A percentile compares a stretch with the other conserved stretches of the same genome.
phyloP scores from a whole-genome alignment of 2,113 vertebrate genomes.

The Onychostoma macrolepis region DNA sequence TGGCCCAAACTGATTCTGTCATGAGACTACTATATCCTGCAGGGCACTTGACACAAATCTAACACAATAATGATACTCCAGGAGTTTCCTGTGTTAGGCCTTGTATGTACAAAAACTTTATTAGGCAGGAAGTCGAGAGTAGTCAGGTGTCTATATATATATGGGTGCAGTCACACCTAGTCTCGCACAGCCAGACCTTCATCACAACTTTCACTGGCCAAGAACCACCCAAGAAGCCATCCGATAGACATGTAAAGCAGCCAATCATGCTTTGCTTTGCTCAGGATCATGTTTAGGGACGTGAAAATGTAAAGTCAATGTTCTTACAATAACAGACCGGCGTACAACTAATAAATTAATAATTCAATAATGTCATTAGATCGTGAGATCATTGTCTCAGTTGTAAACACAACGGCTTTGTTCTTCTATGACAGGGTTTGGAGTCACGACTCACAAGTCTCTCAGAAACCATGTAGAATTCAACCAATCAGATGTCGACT shows the following conservation, averaged over 20 bases:
- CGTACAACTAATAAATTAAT: too few species aligned
- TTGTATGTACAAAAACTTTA: not conserved
- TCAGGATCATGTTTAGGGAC: too few species aligned
- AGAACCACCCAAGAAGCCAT: not conserved
- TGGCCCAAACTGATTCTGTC: not conserved
- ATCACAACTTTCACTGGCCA: not conserved
- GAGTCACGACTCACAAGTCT: too few species aligned
- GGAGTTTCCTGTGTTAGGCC: not conserved
- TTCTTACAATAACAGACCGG: too few species aligned
- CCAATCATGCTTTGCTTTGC: too few species aligned
- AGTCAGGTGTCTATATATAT: not conserved
- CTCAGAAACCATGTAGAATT: too few species aligned
- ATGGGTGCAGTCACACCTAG: not conserved
- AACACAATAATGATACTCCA: not conserved
- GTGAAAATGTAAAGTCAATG: too few species aligned
- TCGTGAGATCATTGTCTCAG: too few species aligned
- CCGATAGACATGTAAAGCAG: not conserved
- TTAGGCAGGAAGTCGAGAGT: not conserved
- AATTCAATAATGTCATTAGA: too few species aligned
- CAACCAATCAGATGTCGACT: too few species aligned
- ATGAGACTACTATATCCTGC: not conserved
- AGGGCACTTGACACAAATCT: slow-evolving; percentile 7
- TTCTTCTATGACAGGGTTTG: too few species aligned
- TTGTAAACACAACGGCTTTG: too few species aligned
- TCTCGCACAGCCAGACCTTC: not conserved